Conservation (phyloP, 2,113 vertebrate species). For the Pogona vitticeps region DNA sequence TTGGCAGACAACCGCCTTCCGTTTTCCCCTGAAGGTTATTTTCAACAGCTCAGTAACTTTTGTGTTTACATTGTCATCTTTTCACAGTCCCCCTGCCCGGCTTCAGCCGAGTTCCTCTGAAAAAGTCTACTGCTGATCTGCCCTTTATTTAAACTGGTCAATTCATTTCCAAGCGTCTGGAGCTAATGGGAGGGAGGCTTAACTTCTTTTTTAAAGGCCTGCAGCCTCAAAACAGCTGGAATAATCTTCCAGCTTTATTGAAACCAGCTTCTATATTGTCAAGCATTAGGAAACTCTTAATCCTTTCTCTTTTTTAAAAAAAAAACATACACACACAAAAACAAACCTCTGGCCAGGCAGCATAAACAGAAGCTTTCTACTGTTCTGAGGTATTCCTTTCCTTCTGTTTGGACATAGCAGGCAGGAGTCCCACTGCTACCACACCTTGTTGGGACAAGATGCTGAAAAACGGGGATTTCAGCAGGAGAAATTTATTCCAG, state of each 20-base stretch:
- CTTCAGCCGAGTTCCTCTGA: conserved; percentile 23
- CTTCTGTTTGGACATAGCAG: accelerated
- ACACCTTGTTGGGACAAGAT: background rate
- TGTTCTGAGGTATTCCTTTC: background rate
- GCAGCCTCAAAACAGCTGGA: conserved; percentile 56
- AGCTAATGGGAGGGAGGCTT: conserved; percentile 45
- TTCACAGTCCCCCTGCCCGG: background rate
- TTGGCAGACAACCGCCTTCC: background rate
- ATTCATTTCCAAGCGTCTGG: background rate
- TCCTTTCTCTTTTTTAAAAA: conserved; percentile 34
- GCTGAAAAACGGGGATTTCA: background rate
- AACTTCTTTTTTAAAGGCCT: background rate
- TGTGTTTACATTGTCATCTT: conserved; percentile 7
- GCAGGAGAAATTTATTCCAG: background rate
- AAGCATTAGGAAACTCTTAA: conserved; percentile 41
- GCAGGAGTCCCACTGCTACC: conserved; percentile 3
- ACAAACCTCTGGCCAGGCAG: conserved; percentile 16
- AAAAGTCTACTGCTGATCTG: conserved; percentile 3
- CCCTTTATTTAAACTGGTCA: conserved; percentile 49
- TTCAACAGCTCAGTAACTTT: conserved; percentile 33
- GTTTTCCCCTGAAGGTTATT: conserved; percentile 28
- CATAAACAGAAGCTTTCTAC: conserved; percentile 33
- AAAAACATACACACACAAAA: background rate
- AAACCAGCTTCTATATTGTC: conserved; percentile 5
- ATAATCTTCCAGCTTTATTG: conserved; percentile 43